Base-by-base conservation (phyloP, 2,888 invertebrate genomes). In the Eupithecia dodoneata region DNA sequence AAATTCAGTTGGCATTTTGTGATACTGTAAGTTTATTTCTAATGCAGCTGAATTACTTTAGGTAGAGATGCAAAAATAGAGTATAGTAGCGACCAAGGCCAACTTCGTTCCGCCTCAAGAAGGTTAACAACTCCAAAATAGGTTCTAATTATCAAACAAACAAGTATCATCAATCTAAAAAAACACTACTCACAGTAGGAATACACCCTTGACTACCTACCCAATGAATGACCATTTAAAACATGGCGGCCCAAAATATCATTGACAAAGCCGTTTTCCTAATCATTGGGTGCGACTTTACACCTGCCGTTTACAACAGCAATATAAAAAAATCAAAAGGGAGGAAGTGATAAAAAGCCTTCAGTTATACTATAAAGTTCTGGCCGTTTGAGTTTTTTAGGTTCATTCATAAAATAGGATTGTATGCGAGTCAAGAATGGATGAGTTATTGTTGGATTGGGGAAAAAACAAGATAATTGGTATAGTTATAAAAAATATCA, bases 241-340 rank as follows among this genome's bases (percentile, higher is more conserved):
- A 84, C 74, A 83, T 80, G 81, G 73, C 81, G 67, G 74, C 67
- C 74, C 75, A 79, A 81, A 82, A 80, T 72, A 76, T 79, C 78
- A 82, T 81, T 82, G 80, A 81, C 78, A 82, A 88, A 85, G 87
- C 88, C 87, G 87, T 91, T 90, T 87, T 89, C 90, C 92, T 91
- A 92, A 94, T 93, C 92, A 92, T 91, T 88, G 90, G 90, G 86
- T 87, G 87, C 86, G 86, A 88, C 86, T 86, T 90, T 87, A 91
- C 94, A 94, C 94, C 94, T 94, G 95, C 91, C 84, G 86, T 63
- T 94, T 93, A 93, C 93, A 90, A 90, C 88, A 87, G 89, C 90
- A 89, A 91, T 87, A 88, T 85, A 85, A 84, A 86, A 87, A 86
- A 94, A 9, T 10, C 30, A 63, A 94, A 88, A 87, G 81, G 87